Percentiles rank a stretch among this genome's conserved stretches.
These are phyloP conservation scores for Cairina moschata DNA, from an alignment of 2,113 vertebrate genomes.

Conservation along the genomic window DNA sequence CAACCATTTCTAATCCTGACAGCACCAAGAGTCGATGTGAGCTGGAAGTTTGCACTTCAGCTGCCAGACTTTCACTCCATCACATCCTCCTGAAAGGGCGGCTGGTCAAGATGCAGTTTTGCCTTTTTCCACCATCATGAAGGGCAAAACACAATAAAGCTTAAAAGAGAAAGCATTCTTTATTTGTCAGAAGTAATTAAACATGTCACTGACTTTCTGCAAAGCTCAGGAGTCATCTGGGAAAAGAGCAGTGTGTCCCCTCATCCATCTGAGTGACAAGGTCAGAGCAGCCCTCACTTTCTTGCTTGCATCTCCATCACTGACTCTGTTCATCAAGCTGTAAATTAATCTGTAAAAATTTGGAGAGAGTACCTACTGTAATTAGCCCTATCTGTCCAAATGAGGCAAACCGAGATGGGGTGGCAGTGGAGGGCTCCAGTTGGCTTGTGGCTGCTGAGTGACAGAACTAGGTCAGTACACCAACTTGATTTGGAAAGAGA, in stretches of 20 bases:
- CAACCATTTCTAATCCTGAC: background rate
- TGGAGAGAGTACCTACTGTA: conserved; percentile 57
- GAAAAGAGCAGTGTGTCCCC: conserved; percentile 66
- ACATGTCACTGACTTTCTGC: conserved; percentile 64
- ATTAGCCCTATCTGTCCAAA: conserved; percentile 65
- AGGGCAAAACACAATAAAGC: conserved; percentile 28
- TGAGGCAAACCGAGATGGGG: conserved; percentile 8
- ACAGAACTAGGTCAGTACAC: conserved; percentile 54
- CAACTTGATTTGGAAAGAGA: conserved; percentile 7
- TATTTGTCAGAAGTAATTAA: conserved; percentile 77
- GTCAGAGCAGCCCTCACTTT: conserved; percentile 58
- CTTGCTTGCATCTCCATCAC: conserved; percentile 56
- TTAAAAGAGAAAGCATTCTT: conserved; percentile 47
- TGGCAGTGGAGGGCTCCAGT: conserved; percentile 25
- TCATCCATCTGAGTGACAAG: conserved; percentile 69
- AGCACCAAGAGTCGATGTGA: background rate
- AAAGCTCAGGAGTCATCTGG: conserved; percentile 68
- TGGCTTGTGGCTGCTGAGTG: background rate
- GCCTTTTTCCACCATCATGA: background rate
- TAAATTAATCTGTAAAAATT: conserved; percentile 72
- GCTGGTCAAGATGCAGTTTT: background rate
- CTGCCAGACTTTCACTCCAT: background rate
- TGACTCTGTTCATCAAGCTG: conserved; percentile 59
- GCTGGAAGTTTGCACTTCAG: background rate
- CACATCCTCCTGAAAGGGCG: background rate